Conservation (phyloP, 2,797 vertebrate species). For the Lateolabrax maculatus region DNA sequence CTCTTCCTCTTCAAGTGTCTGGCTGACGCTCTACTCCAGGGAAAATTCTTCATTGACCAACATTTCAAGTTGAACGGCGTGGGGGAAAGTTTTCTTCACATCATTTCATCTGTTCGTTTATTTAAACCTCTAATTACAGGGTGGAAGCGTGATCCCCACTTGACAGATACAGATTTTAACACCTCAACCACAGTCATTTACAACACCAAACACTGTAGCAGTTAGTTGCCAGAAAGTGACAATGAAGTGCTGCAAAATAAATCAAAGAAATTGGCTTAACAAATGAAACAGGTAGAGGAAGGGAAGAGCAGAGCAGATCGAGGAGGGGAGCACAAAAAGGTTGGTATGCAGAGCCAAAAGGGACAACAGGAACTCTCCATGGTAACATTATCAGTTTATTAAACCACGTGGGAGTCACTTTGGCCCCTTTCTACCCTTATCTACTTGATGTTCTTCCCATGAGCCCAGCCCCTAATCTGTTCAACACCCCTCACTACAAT, state of each 20-base stretch:
- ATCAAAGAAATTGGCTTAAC: background rate
- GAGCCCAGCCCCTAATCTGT: slow-evolving; percentile 20
- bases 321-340: background rate
- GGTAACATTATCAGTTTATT: slow-evolving; percentile 23
- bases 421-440: slow-evolving; percentile 16
- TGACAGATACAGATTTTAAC: background rate
- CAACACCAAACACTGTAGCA: background rate
- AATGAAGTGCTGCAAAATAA: background rate
- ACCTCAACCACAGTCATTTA: background rate
- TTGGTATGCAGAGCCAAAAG: slow-evolving; percentile 25
- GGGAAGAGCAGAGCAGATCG: background rate
- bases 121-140: background rate
- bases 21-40: background rate
- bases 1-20: background rate
- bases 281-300: background rate
- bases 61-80: background rate
- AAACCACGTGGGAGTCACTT: slow-evolving; percentile 31
- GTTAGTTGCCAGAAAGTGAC: background rate
- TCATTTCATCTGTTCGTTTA: background rate
- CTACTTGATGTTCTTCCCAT: slow-evolving; percentile 17
- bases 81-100: background rate
- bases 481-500: slow-evolving; percentile 36
- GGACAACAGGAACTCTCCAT: slow-evolving; percentile 21
- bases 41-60: background rate
- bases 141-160: background rate